Conservation (phyloP, 2,113 vertebrate genomes). For the Gasterosteus nipponicus region DNA sequence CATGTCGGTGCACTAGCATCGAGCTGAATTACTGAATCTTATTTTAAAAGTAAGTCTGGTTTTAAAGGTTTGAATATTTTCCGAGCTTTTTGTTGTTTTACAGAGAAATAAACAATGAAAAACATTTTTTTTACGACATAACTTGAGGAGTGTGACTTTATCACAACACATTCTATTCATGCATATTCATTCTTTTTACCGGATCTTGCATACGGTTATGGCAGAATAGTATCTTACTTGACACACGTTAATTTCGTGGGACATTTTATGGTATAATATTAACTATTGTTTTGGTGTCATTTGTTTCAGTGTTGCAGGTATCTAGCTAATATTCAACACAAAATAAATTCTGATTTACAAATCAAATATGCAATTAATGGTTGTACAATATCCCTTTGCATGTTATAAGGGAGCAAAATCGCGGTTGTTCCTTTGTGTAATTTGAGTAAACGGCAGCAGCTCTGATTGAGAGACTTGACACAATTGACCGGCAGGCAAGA, state of each 20-base stretch:
- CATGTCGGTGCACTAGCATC: conserved; percentile 23
- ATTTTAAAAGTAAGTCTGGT: conserved; percentile 17
- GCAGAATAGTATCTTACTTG: background rate
- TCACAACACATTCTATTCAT: background rate
- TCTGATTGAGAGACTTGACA: conserved; percentile 47
- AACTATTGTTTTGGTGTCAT: background rate
- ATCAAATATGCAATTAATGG: background rate
- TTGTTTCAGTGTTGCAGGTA: background rate
- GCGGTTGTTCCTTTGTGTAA: background rate
- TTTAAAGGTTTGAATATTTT: conserved; percentile 6
- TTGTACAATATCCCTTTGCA: background rate
- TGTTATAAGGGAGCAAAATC: background rate
- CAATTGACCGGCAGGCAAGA: conserved; percentile 54
- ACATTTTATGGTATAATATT: background rate
- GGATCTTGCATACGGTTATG: background rate
- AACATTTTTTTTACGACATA: background rate
- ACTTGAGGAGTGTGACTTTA: background rate
- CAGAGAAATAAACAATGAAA: conserved; percentile 1
- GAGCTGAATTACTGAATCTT: conserved; percentile 16
- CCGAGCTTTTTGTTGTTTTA: conserved; percentile 14
- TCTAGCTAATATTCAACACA: background rate
- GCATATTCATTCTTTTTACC: background rate
- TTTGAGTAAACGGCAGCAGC: conserved; percentile 35
- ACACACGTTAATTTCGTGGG: background rate
- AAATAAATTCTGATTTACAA: background rate